phyloP scores from a whole-genome alignment of 1,140 invertebrate species.

The Stegodyphus mimosarum region DNA sequence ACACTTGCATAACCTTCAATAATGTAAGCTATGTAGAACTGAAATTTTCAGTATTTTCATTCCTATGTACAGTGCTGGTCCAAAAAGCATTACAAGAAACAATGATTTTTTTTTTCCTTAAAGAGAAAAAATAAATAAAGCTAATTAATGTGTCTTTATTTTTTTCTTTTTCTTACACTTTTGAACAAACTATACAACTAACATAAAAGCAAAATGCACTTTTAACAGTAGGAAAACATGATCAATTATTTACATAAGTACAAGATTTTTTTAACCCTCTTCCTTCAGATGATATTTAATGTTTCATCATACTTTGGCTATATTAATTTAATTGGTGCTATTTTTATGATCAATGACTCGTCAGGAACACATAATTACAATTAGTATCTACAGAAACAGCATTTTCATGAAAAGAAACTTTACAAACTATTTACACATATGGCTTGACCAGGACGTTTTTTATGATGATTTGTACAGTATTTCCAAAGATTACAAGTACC shows the following conservation, averaged over 20 bases:
- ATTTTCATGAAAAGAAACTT: slow-evolving; percentile 13
- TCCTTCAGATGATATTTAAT: slow-evolving; percentile 1
- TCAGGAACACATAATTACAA: slow-evolving; percentile 38
- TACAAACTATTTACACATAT: slow-evolving; percentile 25
- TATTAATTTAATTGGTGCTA: slow-evolving; percentile 24
- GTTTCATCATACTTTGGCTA: slow-evolving; percentile 37
- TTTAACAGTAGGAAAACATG: slow-evolving; percentile 51
- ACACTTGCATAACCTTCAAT: too few species aligned
- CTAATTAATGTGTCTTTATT: neutral
- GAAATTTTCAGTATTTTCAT: too few species aligned
- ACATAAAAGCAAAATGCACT: slow-evolving; percentile 51
- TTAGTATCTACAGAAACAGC: slow-evolving; percentile 18
- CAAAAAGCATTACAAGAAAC: too few species aligned
- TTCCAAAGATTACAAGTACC: neutral
- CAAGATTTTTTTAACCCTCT: slow-evolving; percentile 29
- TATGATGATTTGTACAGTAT: slow-evolving; percentile 41
- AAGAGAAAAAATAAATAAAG: too few species aligned
- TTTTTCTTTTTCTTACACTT: slow-evolving; percentile 27
- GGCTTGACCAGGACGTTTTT: slow-evolving; percentile 11
- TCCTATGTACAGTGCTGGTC: too few species aligned
- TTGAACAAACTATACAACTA: slow-evolving; percentile 59
- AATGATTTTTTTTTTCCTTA: too few species aligned
- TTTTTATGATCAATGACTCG: slow-evolving; percentile 48
- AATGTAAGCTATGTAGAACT: too few species aligned
- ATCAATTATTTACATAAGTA: slow-evolving; percentile 58